Base-by-base conservation (phyloP, 2,113 vertebrate genomes). In the Eretmochelys imbricata region DNA sequence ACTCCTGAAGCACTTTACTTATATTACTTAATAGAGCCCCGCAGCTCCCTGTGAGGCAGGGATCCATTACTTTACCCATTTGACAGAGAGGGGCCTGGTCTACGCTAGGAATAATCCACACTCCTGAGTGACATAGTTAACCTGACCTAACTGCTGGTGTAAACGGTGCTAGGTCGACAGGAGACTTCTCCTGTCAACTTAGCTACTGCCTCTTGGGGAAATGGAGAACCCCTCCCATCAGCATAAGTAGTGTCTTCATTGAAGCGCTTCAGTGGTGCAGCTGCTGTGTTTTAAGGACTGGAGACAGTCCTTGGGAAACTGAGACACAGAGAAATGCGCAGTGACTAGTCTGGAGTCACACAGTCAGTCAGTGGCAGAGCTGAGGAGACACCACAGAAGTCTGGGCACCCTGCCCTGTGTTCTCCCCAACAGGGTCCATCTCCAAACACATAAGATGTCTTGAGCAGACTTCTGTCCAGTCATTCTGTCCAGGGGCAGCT, bases 31-130 rank as follows among this genome's bases (percentile, higher is more conserved):
- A 19, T 14, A 57, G 84, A 85, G 20, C 48, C 29, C 38, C 27
- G 2, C 42, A 49, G 0, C 4, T 6, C 27, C 31, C 14, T 46
- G 49, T 38, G 38, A 1, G 13, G 4, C 12, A 46, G 42, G 51
- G 62, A 16, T 1, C 1, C 35, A 42, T 6, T 69, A 2, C 20
- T 13, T 75, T 22, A 80, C 46, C n/a, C 4, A 13, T 4, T 4
- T 7, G 2, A 0, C 75, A 81, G 72, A 46, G 22, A 12, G 22
- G 72, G 42, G 35, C 62, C 62, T n/a, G 62, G 31, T 35, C 62
- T 16, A 35, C 62, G 8, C 31, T n/a, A n/a, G 16, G 35, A n/a
- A 69, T 29, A 65, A 35, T 38, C 19, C 65, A 72, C n/a, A 38
- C 35, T 20, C 65, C n/a, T 5, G n/a, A 38, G n/a, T 9, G 19